Base-by-base conservation (phyloP, 2,113 vertebrate species). In the Glaucidium brasilianum region DNA sequence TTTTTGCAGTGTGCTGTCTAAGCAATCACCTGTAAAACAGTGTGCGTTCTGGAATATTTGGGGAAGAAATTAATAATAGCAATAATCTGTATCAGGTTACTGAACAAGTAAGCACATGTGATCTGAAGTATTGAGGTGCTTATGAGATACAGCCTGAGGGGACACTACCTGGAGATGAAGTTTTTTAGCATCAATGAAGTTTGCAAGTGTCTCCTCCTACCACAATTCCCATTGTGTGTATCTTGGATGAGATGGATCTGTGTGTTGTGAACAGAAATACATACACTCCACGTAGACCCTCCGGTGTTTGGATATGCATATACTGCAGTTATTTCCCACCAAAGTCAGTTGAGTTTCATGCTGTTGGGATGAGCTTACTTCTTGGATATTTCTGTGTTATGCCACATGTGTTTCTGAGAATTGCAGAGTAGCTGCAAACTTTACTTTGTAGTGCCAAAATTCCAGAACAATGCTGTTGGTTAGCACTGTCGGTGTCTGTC, bases 271-370 rank as follows among this genome's bases (percentile, higher is more conserved):
- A 43, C 1, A 47, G 53, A 67, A 73, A 37, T 2, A 30, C 13
- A 6, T 11, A 6, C 1, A 1, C 4, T 67, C 37, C 25, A 27
- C 9, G 1, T 1, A 45, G 25, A 16, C 5, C 32, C 52, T 26
- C 35, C 49, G 52, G 18, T 69, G 21, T 26, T 83, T 66, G 34
- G 16, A 6, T 23, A 5, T 23, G 29, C 1, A 1, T 8, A 16
- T 35, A 34, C 12, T 59, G 43, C 39, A 67, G 11, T 59, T 5
- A 4, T 71, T 81, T 81, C 26, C 49, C 29, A 55, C 19, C 12
- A 34, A 41, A 71, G 11, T 32, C 25, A 26, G 10, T 34, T 58
- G 45, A 62, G 45, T 77, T 76, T 73, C 4, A 4, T 37, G n/a
- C 15, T 80, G 39, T 25, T 81, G 64, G 27, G 34, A 34, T 59